phyloP scores from a whole-genome alignment of 2,113 vertebrate genomes.

The Sylvietta virens region DNA sequence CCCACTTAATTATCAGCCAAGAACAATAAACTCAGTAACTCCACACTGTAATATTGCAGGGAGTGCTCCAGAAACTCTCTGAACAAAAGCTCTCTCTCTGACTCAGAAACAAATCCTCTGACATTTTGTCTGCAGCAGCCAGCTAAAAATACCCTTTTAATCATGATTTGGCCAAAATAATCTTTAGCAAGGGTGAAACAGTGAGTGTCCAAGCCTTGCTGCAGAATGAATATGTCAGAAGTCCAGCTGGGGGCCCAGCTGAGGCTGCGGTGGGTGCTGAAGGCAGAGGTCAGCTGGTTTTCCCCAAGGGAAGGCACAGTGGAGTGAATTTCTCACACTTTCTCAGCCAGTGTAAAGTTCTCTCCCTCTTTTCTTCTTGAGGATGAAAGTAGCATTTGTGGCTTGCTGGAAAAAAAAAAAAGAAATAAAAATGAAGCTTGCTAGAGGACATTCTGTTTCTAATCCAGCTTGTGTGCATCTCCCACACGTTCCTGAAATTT shows the following conservation, averaged over 20 bases:
- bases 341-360: neutral
- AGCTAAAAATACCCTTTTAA: conserved; percentile 29
- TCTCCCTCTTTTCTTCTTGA: neutral
- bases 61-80: neutral
- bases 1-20: neutral
- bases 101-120: conserved; percentile 39
- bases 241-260: neutral
- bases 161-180: conserved; percentile 16
- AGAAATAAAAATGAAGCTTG: neutral
- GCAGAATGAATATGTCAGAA: neutral
- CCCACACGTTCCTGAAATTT: conserved; percentile 11
- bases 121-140: conserved; percentile 3
- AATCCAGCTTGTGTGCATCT: neutral
- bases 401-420: neutral
- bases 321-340: neutral
- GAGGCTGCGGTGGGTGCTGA: neutral
- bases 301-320: neutral
- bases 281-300: neutral
- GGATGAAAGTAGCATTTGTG: neutral
- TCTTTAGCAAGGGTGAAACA: neutral
- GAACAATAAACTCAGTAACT: neutral
- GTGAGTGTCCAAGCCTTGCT: neutral
- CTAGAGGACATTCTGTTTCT: conserved; percentile 17
- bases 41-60: neutral
- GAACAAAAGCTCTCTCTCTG: neutral